These are phyloP conservation scores for Acleris sparsana DNA, from an alignment of 2,888 invertebrate genomes.

Conservation along the genomic window DNA sequence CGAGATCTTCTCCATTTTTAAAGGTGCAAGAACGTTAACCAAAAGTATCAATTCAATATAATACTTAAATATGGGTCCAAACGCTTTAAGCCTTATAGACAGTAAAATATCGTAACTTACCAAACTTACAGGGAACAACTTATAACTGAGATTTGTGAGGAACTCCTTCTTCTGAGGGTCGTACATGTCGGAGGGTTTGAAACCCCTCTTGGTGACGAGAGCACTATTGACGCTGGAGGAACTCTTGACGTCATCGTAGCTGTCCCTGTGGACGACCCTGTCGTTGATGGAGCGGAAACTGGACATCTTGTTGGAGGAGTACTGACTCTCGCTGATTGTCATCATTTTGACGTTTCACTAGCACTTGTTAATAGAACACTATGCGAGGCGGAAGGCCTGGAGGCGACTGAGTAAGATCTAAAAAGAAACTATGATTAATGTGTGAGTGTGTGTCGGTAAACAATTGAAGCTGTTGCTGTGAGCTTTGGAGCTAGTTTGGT, in stretches of 20 bases:
- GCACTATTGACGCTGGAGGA: slow-evolving; percentile 82
- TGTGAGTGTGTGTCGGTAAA: slow-evolving; percentile 9
- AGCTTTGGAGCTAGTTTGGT: slow-evolving; percentile 1
- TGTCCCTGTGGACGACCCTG: slow-evolving; percentile 73
- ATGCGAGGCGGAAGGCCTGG: slow-evolving; percentile 18
- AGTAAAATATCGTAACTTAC: slow-evolving; percentile 81
- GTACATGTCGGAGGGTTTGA: slow-evolving; percentile 93
- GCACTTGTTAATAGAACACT: slow-evolving; percentile 43
- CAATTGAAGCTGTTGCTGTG: slow-evolving; percentile 1
- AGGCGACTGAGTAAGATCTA: slow-evolving; percentile 26
- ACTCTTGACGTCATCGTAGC: slow-evolving; percentile 76
- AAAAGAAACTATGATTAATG: slow-evolving; percentile 20
- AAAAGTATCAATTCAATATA: slow-evolving; percentile 2
- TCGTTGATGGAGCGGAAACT: slow-evolving; percentile 79
- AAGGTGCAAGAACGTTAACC: neutral
- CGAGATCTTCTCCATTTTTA: neutral
- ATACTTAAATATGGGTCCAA: slow-evolving; percentile 25
- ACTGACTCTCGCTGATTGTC: slow-evolving; percentile 82
- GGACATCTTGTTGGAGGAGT: slow-evolving; percentile 79
- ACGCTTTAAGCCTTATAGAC: slow-evolving; percentile 1
- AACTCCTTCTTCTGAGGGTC: slow-evolving; percentile 92
- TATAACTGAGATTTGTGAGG: slow-evolving; percentile 90
- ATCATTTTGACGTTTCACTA: slow-evolving; percentile 64
- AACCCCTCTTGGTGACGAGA: slow-evolving; percentile 88
- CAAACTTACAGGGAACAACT: slow-evolving; percentile 92